Evolutionary conservation across 2,888 invertebrate species (phyloP).

Genomic region (Acrocera orbiculus): DNA sequence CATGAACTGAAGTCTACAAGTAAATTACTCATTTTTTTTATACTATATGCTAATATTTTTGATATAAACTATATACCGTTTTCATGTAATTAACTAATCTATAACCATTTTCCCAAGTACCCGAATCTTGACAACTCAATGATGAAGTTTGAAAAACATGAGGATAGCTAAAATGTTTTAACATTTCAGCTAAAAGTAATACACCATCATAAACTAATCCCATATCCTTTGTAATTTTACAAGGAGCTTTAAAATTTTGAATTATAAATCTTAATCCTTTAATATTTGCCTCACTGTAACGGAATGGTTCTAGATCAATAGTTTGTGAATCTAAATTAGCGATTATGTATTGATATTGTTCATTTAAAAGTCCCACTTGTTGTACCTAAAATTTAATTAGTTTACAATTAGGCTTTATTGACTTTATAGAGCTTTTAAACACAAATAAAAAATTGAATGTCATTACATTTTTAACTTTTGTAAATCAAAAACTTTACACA

Average conservation of each 20-base stretch:
- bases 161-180: slow-evolving; percentile 42
- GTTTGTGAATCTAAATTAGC: slow-evolving; percentile 54
- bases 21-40: background rate
- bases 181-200: slow-evolving; percentile 55
- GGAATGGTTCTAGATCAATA: slow-evolving; percentile 52
- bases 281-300: slow-evolving; percentile 66
- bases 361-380: slow-evolving; percentile 91
- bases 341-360: slow-evolving; percentile 70
- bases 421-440: too few species aligned
- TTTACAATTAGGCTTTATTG: too few species aligned
- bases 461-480: too few species aligned
- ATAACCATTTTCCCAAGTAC: slow-evolving; percentile 59
- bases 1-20: slow-evolving; percentile 25
- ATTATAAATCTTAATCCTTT: slow-evolving; percentile 50
- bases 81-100: slow-evolving; percentile 62
- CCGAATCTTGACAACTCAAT: background rate
- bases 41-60: background rate
- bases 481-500: too few species aligned
- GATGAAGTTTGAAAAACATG: background rate
- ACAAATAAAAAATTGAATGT: too few species aligned
- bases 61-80: slow-evolving; percentile 15
- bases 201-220: slow-evolving; percentile 77
- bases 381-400: slow-evolving; percentile 88
- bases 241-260: slow-evolving; percentile 16
- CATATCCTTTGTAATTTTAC: slow-evolving; percentile 39